These are phyloP conservation scores for Tetrao urogallus DNA, from an alignment of 2,113 vertebrate species.

Conservation along the genomic window DNA sequence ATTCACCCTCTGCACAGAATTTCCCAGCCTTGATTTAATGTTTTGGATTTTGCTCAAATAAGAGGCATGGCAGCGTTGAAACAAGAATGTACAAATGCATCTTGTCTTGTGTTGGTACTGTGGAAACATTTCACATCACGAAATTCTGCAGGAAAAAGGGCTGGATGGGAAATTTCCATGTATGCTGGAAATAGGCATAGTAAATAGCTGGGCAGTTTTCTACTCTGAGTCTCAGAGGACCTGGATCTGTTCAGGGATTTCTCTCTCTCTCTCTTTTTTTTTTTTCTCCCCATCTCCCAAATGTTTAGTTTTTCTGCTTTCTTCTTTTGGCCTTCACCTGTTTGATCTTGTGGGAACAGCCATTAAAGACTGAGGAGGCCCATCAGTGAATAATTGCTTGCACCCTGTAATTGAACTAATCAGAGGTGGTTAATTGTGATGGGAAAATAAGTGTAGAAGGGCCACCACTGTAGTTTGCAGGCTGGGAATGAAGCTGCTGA, in stretches of 20 bases:
- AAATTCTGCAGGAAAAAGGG: slow-evolving; percentile 27
- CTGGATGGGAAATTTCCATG: slow-evolving; percentile 19
- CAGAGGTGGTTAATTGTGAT: slow-evolving; percentile 58
- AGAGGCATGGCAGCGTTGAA: not conserved
- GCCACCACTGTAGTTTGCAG: not conserved
- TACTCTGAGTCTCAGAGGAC: slow-evolving; percentile 36
- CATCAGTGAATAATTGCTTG: slow-evolving; percentile 55
- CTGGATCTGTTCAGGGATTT: slow-evolving; percentile 47
- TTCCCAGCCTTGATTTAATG: not conserved
- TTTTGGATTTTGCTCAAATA: not conserved
- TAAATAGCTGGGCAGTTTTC: slow-evolving; percentile 55
- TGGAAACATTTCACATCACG: slow-evolving; percentile 9
- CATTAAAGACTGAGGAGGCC: slow-evolving; percentile 40
- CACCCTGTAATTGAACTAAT: slow-evolving; percentile 67
- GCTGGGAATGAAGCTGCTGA: not conserved
- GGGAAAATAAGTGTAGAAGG: slow-evolving; percentile 44
- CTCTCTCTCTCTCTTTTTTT: slow-evolving; percentile 13
- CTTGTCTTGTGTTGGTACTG: not conserved
- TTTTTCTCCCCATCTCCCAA: slow-evolving; percentile 53
- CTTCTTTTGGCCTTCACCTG: slow-evolving; percentile 62
- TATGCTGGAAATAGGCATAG: slow-evolving; percentile 12
- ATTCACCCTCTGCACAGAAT: not conserved
- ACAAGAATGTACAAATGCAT: not conserved
- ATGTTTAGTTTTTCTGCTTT: slow-evolving; percentile 56
- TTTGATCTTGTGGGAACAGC: slow-evolving; percentile 56